phyloP scores from a whole-genome alignment of 2,113 vertebrate species.

The Callospermophilus lateralis region DNA sequence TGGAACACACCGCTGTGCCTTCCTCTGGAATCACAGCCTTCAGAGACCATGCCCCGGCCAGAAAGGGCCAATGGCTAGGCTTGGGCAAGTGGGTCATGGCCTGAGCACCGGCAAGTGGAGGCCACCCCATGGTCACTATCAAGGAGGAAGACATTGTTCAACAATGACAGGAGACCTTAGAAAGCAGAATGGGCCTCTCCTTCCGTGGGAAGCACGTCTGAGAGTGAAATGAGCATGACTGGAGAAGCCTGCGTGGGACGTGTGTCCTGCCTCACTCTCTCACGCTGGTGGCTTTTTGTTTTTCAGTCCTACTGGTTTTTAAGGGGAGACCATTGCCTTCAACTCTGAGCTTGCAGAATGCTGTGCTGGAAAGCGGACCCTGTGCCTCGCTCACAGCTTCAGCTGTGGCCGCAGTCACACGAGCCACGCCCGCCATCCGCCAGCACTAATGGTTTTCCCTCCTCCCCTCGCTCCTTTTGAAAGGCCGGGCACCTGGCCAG shows the following conservation, averaged over 20 bases:
- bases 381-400: background rate
- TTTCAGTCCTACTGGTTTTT: background rate
- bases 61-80: background rate
- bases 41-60: background rate
- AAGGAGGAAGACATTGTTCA: background rate
- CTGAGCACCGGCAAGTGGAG: fast-evolving
- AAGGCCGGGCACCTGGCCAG: slow-evolving; percentile 82
- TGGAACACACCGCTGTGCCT: background rate
- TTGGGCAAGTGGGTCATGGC: background rate
- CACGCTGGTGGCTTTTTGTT: background rate
- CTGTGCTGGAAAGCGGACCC: background rate
- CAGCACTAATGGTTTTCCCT: slow-evolving; percentile 84
- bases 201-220: background rate
- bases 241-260: too few species aligned
- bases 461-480: background rate
- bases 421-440: background rate
- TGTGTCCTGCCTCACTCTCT: background rate
- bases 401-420: background rate
- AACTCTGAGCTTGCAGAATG: background rate
- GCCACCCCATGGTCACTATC: too few species aligned
- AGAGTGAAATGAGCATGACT: background rate
- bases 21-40: background rate
- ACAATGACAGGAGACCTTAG: background rate
- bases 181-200: background rate
- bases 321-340: background rate